Percentiles rank a stretch among this genome's conserved stretches.
Evolutionary conservation across 1,140 invertebrate genomes (phyloP).

Genomic region (Dendrolimus punctatus): DNA sequence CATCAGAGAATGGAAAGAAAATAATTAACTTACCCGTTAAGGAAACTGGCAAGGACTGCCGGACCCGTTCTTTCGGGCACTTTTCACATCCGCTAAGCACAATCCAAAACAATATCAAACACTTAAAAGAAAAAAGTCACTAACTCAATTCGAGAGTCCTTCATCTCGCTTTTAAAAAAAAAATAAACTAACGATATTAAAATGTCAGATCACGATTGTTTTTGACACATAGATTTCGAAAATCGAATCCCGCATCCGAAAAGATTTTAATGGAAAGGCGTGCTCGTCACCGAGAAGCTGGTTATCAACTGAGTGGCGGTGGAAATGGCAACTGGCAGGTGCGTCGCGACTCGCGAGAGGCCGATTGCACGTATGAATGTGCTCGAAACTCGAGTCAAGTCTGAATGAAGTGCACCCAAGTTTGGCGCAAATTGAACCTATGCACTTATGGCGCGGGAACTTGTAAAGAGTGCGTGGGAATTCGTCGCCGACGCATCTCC

Average conservation of each 20-base stretch:
- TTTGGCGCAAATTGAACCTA: too few relatives aligned
- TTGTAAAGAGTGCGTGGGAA: too few relatives aligned
- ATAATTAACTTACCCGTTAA: slow-evolving; percentile 35
- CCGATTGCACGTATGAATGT: slow-evolving; percentile 5
- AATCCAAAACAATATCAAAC: slow-evolving; percentile 21
- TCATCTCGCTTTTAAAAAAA: background rate
- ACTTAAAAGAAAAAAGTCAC: slow-evolving; percentile 21
- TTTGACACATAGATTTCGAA: slow-evolving; percentile 6
- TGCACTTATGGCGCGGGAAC: too few relatives aligned
- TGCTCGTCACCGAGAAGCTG: slow-evolving; percentile 36
- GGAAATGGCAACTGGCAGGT: slow-evolving; percentile 12
- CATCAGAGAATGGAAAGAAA: background rate
- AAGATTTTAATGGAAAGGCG: slow-evolving; percentile 12
- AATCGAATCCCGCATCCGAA: slow-evolving; percentile 2
- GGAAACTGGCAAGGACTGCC: slow-evolving; percentile 38
- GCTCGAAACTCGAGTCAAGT: too few relatives aligned
- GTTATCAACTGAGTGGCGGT: slow-evolving; percentile 52
- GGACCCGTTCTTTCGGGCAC: slow-evolving; percentile 44
- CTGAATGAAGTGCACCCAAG: too few relatives aligned
- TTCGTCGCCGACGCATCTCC: too few relatives aligned
- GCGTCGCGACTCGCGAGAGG: slow-evolving; percentile 35
- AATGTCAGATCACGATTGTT: background rate
- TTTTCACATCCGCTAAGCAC: slow-evolving; percentile 46
- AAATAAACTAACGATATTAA: slow-evolving; percentile 1
- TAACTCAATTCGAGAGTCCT: slow-evolving; percentile 3